These are phyloP conservation scores for Pseudochaenichthys georgianus DNA, from an alignment of 2,797 vertebrate genomes.

Conservation along the genomic window DNA sequence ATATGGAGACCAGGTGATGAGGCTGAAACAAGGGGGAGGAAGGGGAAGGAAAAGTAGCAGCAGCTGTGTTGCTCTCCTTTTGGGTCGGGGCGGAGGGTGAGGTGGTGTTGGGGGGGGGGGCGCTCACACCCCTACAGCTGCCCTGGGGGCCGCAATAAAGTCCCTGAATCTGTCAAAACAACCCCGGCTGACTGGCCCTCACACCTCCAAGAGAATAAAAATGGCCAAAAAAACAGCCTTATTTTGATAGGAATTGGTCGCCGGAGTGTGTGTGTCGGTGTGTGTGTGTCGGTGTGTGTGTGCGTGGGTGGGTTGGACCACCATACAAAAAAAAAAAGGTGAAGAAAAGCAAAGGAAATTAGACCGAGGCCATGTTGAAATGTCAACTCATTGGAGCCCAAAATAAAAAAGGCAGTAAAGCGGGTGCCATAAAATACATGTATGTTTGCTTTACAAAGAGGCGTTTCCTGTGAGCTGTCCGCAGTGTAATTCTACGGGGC, in stretches of 20 bases:
- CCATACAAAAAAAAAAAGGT: constrained; percentile 40
- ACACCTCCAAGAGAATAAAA: constrained; percentile 63
- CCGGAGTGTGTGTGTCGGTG: constrained; percentile 10
- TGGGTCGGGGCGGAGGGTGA: constrained; percentile 29
- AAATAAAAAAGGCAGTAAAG: constrained; percentile 76
- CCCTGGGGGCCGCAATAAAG: constrained; percentile 59
- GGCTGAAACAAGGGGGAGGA: constrained; percentile 18
- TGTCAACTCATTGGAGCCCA: constrained; percentile 72
- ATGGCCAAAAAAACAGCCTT: constrained; percentile 39
- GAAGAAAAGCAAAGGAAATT: constrained; percentile 80
- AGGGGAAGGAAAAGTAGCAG: constrained; percentile 32
- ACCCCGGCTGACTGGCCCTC: constrained; percentile 36
- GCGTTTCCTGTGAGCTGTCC: constrained; percentile 81
- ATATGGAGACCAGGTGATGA: constrained; percentile 71
- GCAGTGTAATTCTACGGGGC: constrained; percentile 64
- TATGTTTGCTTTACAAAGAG: constrained; percentile 83
- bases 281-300: constrained; percentile 8
- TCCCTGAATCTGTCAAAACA: constrained; percentile 71
- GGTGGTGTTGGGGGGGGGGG: constrained; percentile 13
- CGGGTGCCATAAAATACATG: constrained; percentile 77
- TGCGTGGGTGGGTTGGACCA: constrained; percentile 2
- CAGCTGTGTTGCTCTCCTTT: constrained; percentile 68
- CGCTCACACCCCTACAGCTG: constrained; percentile 49
- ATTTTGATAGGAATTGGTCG: constrained; percentile 52
- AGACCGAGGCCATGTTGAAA: constrained; percentile 76